Evolutionary conservation across 2,797 vertebrate species (phyloP).

Genomic region (Chaunax sp.): DNA sequence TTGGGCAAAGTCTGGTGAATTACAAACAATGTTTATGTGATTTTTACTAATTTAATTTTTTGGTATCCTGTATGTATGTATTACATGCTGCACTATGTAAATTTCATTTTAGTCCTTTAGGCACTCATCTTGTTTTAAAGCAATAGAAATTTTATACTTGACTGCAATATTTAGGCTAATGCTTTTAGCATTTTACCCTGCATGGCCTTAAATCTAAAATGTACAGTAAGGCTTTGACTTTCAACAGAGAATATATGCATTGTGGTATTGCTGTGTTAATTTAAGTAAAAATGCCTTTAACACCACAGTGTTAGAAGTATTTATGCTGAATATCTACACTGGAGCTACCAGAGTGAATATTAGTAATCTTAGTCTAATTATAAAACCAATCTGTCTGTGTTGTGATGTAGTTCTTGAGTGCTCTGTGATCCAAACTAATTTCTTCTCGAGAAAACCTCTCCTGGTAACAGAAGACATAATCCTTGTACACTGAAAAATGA

Average conservation of each 20-base stretch:
- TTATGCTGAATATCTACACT: neutral
- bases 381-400: constrained; percentile 5
- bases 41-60: constrained; percentile 9
- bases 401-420: neutral
- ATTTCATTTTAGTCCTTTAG: neutral
- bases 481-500: constrained; percentile 10
- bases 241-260: too few relatives aligned
- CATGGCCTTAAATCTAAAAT: too few relatives aligned
- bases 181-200: too few relatives aligned
- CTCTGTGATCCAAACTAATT: constrained; percentile 10
- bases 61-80: neutral
- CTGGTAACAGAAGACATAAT: neutral
- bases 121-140: neutral
- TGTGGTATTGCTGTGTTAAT: neutral
- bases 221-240: too few relatives aligned
- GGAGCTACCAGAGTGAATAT: neutral
- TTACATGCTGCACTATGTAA: constrained; percentile 12
- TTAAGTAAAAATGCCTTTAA: neutral
- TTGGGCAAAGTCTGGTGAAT: constrained; percentile 15
- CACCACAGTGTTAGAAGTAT: neutral
- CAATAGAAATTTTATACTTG: neutral
- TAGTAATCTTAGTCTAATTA: neutral
- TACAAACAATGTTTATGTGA: constrained; percentile 22
- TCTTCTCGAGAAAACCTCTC: constrained; percentile 7
- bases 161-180: too few relatives aligned